Conservation (phyloP, 2,888 invertebrate species). For the Polydesmus complanatus region DNA sequence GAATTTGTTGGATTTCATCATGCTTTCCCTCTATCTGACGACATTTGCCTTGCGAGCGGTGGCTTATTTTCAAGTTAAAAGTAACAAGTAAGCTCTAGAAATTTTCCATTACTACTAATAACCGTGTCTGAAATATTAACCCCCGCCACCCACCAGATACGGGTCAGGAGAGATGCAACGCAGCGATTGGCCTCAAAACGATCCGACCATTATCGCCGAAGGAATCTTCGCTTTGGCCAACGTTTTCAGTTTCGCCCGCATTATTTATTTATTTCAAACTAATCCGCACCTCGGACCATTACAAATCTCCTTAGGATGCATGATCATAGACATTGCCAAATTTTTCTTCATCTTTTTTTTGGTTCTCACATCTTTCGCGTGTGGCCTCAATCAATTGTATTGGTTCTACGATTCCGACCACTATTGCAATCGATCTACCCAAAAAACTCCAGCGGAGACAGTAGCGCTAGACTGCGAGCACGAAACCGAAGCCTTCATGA, state of each 20-base stretch:
- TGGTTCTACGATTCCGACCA: constrained; percentile 36
- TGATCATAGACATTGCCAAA: constrained; percentile 43
- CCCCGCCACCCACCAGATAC: constrained; percentile 27
- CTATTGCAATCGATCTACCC: constrained; percentile 32
- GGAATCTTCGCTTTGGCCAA: constrained; percentile 42
- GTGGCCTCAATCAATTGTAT: constrained; percentile 56
- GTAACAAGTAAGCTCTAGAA: constrained; percentile 3
- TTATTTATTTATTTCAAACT: constrained; percentile 41
- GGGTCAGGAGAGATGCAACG: constrained; percentile 30
- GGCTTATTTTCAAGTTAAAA: constrained; percentile 28
- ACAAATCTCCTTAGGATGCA: constrained; percentile 41
- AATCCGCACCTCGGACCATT: constrained; percentile 42
- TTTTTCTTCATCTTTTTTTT: constrained; percentile 39
- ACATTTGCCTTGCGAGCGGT: constrained; percentile 38
- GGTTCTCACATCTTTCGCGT: constrained; percentile 37
- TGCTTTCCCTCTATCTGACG: constrained; percentile 41
- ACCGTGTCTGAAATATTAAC: too few species aligned
- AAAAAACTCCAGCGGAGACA: constrained; percentile 22
- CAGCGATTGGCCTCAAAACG: constrained; percentile 37
- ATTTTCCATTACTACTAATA: not conserved
- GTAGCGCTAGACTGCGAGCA: constrained; percentile 22
- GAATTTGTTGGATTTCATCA: constrained; percentile 44
- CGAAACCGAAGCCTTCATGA: constrained; percentile 31
- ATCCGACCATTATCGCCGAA: constrained; percentile 41
- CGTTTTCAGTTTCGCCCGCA: constrained; percentile 41